phyloP scores from a whole-genome alignment of 2,113 vertebrate genomes.

The Pampusana beccarii region DNA sequence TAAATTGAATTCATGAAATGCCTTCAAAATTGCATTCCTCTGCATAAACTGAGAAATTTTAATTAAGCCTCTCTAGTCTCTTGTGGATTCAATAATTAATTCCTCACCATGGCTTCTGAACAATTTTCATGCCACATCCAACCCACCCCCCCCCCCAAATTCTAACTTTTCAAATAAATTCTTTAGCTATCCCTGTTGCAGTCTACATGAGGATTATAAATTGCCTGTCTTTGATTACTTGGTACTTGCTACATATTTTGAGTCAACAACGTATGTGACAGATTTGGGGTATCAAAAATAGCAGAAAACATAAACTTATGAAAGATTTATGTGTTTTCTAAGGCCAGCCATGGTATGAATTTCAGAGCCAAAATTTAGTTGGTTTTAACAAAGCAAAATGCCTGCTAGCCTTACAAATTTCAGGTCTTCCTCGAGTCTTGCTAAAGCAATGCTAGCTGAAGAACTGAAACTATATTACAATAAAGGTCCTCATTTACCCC shows the following conservation, averaged over 20 bases:
- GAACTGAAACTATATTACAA: not conserved
- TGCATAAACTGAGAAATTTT: slow-evolving; percentile 5
- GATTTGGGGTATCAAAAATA: slow-evolving; percentile 52
- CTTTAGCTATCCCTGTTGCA: not conserved
- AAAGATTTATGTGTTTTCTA: slow-evolving; percentile 54
- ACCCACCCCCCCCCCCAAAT: not conserved
- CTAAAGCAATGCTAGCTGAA: not conserved
- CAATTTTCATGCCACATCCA: not conserved
- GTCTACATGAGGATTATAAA: not conserved
- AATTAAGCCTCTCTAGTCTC: not conserved
- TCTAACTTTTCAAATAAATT: not conserved
- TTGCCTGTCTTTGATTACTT: not conserved
- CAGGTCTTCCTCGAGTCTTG: not conserved
- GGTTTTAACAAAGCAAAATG: slow-evolving; percentile 7
- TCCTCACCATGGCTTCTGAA: not conserved
- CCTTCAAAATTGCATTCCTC: slow-evolving; percentile 18
- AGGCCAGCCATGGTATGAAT: not conserved
- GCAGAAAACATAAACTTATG: slow-evolving; percentile 44
- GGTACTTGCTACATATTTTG: not conserved
- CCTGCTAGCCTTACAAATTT: not conserved
- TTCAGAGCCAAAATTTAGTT: not conserved
- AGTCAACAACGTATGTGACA: slow-evolving; percentile 32
- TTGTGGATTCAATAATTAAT: not conserved
- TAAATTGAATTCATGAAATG: not conserved
- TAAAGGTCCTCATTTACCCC: not conserved